These are phyloP conservation scores for Macrochelys suwanniensis DNA, from an alignment of 2,797 vertebrate genomes.

Conservation along the genomic window DNA sequence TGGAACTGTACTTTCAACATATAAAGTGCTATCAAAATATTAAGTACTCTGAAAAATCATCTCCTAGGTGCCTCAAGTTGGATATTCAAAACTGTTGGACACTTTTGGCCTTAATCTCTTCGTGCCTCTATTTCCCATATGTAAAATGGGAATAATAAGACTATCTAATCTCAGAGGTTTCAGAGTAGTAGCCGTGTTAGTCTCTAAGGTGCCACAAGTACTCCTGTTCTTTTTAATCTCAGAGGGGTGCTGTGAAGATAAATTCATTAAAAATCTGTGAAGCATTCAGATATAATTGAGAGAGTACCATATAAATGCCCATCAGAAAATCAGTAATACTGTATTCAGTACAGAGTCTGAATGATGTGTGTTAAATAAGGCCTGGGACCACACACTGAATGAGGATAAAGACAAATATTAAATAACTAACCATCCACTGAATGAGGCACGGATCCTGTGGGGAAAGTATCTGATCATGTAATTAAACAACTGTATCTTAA, in stretches of 20 bases:
- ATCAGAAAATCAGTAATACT: neutral
- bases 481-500: neutral
- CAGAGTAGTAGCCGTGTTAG: no score
- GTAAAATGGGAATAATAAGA: neutral
- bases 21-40: neutral
- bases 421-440: neutral
- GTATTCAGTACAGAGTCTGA: neutral
- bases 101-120: neutral
- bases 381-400: accelerated
- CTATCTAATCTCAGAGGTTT: neutral
- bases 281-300: neutral
- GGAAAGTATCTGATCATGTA: neutral
- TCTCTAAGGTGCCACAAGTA: no score
- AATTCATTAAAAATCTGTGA: neutral
- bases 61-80: neutral
- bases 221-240: neutral
- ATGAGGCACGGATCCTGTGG: neutral
- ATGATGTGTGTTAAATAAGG: neutral
- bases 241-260: neutral
- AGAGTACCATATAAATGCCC: neutral
- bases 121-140: neutral
- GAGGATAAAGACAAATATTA: neutral
- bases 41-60: neutral
- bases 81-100: neutral
- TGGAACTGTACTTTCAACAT: neutral